Percentiles rank a stretch among this genome's conserved stretches.
phyloP scores from a whole-genome alignment of 2,888 invertebrate genomes.

The Lamellibrachia columna region DNA sequence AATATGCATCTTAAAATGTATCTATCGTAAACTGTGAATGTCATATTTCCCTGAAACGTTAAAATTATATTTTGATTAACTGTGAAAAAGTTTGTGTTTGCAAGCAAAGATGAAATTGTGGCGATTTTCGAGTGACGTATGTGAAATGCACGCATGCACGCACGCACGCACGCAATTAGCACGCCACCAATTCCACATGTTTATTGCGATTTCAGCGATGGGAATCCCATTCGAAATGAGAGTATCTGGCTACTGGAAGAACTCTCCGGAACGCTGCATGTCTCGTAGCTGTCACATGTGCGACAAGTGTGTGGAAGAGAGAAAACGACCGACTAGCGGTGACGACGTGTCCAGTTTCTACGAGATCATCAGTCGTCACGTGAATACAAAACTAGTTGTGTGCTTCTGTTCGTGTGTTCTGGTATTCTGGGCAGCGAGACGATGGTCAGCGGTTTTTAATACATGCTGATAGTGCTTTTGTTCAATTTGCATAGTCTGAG shows the following conservation, averaged over 20 bases:
- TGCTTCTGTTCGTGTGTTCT: not conserved
- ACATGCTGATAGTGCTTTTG: not conserved
- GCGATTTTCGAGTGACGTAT: too few relatives aligned
- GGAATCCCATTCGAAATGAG: constrained; percentile 2
- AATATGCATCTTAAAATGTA: too few relatives aligned
- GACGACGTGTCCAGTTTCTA: not conserved
- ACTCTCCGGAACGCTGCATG: not conserved
- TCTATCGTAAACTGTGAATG: too few relatives aligned
- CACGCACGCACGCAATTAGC: too few relatives aligned
- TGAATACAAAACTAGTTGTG: not conserved
- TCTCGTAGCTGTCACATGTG: not conserved
- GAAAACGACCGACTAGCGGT: not conserved
- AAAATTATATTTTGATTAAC: too few relatives aligned
- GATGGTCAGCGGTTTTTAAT: not conserved
- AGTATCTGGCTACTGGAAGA: not conserved
- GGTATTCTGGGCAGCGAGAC: not conserved
- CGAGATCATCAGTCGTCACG: not conserved
- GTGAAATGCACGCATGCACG: too few relatives aligned
- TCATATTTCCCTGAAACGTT: too few relatives aligned
- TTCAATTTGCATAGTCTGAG: too few relatives aligned
- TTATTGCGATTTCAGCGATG: not conserved
- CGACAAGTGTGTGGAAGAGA: not conserved
- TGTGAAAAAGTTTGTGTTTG: too few relatives aligned
- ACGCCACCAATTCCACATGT: not conserved
- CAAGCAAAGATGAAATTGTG: too few relatives aligned